Conservation (phyloP, 2,797 vertebrate genomes). For the Micromesistius poutassou region DNA sequence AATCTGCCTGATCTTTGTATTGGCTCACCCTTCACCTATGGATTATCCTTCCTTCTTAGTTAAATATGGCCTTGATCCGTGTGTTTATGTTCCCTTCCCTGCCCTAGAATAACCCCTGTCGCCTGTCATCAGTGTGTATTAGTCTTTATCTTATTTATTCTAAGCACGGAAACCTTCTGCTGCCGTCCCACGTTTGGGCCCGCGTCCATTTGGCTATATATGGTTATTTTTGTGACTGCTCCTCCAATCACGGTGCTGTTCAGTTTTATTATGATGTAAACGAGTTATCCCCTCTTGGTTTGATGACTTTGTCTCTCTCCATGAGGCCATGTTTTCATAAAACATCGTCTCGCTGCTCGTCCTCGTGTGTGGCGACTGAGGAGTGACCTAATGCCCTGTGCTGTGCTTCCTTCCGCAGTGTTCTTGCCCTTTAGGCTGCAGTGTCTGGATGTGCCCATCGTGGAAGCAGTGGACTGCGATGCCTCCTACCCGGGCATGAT, state of each 20-base stretch:
- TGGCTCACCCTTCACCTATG: background rate
- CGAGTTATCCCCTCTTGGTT: background rate
- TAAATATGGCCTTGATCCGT: background rate
- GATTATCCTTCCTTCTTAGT: background rate
- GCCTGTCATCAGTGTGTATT: background rate
- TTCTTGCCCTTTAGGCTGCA: conserved; percentile 56
- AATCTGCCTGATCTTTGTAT: background rate
- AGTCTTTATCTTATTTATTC: background rate
- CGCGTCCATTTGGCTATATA: background rate
- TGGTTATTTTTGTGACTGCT: background rate
- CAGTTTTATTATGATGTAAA: too few relatives aligned
- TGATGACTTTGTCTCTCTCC: background rate
- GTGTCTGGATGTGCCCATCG: conserved; percentile 66
- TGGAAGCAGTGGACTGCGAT: conserved; percentile 53
- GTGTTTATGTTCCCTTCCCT: background rate
- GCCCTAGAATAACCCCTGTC: background rate
- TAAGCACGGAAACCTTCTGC: background rate
- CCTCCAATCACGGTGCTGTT: background rate
- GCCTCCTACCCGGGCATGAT: conserved; percentile 70
- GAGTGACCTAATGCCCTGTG: background rate
- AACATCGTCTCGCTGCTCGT: background rate
- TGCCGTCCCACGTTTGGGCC: background rate
- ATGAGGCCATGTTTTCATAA: background rate
- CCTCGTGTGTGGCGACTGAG: background rate
- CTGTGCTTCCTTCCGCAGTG: conserved; percentile 34